Conservation (phyloP, 1,140 invertebrate species). For the Calliphora vicina region DNA sequence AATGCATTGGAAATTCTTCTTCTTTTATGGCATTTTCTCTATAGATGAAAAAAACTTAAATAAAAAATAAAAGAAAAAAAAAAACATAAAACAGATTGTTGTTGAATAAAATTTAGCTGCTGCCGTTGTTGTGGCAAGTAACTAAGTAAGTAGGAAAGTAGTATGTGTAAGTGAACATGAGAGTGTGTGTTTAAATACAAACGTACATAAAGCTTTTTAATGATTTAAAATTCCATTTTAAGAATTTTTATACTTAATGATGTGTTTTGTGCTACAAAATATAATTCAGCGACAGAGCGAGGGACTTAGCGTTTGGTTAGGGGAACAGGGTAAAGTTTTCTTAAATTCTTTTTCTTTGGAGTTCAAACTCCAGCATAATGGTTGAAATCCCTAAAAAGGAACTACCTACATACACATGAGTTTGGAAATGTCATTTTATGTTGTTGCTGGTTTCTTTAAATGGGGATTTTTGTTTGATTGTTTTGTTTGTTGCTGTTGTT, state of each 20-base stretch:
- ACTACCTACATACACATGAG: neutral
- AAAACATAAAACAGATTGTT: conserved; percentile 34
- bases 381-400: neutral
- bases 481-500: neutral
- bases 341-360: neutral
- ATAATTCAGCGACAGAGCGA: neutral
- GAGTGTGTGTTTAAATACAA: neutral
- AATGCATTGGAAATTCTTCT: conserved; percentile 60
- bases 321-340: too few species aligned
- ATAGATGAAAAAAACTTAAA: neutral
- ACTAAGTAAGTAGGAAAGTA: conserved; percentile 36
- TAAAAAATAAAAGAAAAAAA: neutral
- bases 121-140: neutral
- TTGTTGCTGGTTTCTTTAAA: neutral
- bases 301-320: neutral
- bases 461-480: conserved; percentile 18
- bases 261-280: conserved; percentile 56
- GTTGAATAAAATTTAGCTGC: conserved; percentile 10
- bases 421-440: neutral
- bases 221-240: conserved; percentile 65
- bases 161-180: too few species aligned
- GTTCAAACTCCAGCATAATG: neutral
- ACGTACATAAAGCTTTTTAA: conserved; percentile 52
- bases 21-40: conserved; percentile 14
- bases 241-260: conserved; percentile 65